Evolutionary conservation across 1,140 invertebrate species (phyloP).

Genomic region (Notospermus geniculatus): DNA sequence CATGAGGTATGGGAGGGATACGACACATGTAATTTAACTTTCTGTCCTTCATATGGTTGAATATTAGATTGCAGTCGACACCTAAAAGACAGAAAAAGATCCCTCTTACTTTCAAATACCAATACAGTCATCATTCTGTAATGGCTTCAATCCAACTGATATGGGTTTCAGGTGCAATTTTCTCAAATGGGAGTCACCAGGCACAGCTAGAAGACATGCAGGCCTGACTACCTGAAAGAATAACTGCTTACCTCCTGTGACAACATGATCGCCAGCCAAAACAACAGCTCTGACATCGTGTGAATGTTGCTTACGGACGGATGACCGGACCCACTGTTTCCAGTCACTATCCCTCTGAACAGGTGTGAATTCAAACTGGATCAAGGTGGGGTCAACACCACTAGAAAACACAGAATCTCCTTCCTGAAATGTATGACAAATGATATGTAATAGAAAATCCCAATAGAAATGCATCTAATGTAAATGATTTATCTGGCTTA

Average conservation of each 20-base stretch:
- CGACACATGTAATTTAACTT: background rate
- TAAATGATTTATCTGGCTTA: too few relatives aligned
- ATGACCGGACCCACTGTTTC: slow-evolving; percentile 74
- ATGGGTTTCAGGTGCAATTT: too few relatives aligned
- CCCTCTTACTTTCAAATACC: background rate
- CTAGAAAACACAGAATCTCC: slow-evolving; percentile 40
- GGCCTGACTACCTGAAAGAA: background rate
- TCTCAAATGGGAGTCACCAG: too few relatives aligned
- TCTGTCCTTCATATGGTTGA: background rate
- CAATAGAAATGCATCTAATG: too few relatives aligned
- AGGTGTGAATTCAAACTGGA: slow-evolving; percentile 66
- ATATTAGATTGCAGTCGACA: background rate
- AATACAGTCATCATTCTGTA: too few relatives aligned
- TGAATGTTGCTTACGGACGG: slow-evolving; percentile 74
- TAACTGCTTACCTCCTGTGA: slow-evolving; percentile 66
- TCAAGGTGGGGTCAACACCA: slow-evolving; percentile 76
- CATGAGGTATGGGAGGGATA: slow-evolving; percentile 13
- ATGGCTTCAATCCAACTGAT: too few relatives aligned
- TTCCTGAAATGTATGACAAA: slow-evolving; percentile 22
- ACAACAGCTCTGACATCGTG: slow-evolving; percentile 78
- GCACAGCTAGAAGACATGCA: too few relatives aligned
- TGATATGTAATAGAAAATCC: background rate
- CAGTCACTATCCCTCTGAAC: slow-evolving; percentile 44
- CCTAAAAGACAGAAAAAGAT: background rate
- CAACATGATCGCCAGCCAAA: slow-evolving; percentile 61